Conservation (phyloP, 2,888 invertebrate species). For the Eupithecia subfuscata region DNA sequence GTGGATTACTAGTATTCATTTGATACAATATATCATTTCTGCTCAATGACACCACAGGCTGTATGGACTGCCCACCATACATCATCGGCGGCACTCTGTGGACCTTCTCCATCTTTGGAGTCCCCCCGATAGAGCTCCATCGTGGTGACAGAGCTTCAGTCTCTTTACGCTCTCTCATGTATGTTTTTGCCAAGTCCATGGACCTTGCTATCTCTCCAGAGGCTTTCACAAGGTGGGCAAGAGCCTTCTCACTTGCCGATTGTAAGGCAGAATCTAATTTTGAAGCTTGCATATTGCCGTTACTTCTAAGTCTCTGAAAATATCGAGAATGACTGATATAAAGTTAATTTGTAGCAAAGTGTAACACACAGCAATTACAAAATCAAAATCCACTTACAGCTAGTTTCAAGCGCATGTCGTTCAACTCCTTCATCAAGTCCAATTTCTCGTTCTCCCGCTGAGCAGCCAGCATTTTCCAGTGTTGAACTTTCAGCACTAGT, state of each 20-base stretch:
- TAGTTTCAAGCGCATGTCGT: conserved; percentile 71
- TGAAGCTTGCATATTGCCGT: conserved; percentile 55
- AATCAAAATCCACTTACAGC: conserved; percentile 61
- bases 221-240: conserved; percentile 68
- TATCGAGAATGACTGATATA: background rate
- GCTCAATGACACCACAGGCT: conserved; percentile 73
- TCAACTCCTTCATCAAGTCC: conserved; percentile 72
- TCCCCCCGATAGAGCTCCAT: conserved; percentile 67
- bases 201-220: conserved; percentile 66
- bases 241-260: conserved; percentile 62
- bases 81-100: conserved; percentile 71
- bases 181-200: conserved; percentile 65
- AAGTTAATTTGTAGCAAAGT: background rate
- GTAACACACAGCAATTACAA: background rate
- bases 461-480: conserved; percentile 72
- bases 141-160: conserved; percentile 58
- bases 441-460: conserved; percentile 73
- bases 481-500: conserved; percentile 70
- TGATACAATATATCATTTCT: conserved; percentile 51
- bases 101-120: conserved; percentile 63
- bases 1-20: conserved; percentile 58
- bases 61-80: conserved; percentile 72
- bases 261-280: conserved; percentile 69
- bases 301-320: conserved; percentile 66
- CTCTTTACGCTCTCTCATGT: conserved; percentile 60